Evolutionary conservation across 2,888 invertebrate species (phyloP).

Genomic region (Clepsis dumicolana): DNA sequence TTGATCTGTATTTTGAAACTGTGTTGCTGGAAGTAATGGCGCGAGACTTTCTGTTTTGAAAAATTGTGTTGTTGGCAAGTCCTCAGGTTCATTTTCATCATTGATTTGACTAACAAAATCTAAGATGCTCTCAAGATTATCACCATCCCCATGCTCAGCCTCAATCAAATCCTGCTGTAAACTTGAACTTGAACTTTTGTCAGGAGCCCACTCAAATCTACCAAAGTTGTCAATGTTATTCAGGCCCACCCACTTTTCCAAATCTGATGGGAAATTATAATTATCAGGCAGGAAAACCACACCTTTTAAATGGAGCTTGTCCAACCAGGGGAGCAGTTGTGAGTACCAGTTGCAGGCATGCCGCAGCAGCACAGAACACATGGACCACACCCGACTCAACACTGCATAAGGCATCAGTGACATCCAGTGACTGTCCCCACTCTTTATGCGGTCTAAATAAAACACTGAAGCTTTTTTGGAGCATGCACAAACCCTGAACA

Average conservation of each 20-base stretch:
- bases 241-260: slow-evolving; percentile 80
- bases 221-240: slow-evolving; percentile 76
- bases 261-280: slow-evolving; percentile 76
- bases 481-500: slow-evolving; percentile 79
- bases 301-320: slow-evolving; percentile 75
- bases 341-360: slow-evolving; percentile 83
- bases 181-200: slow-evolving; percentile 54
- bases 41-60: neutral
- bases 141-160: slow-evolving; percentile 61
- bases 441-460: slow-evolving; percentile 79
- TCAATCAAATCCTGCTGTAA: slow-evolving; percentile 55
- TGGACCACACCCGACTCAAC: slow-evolving; percentile 84
- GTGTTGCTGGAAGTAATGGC: neutral
- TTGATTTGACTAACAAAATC: slow-evolving; percentile 70
- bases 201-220: slow-evolving; percentile 70
- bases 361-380: slow-evolving; percentile 76
- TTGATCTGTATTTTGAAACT: slow-evolving; percentile 48
- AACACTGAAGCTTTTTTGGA: slow-evolving; percentile 80
- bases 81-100: slow-evolving; percentile 49
- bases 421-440: slow-evolving; percentile 86
- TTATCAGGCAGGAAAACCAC: slow-evolving; percentile 76
- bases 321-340: slow-evolving; percentile 68
- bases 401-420: slow-evolving; percentile 84
- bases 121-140: slow-evolving; percentile 66
- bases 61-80: slow-evolving; percentile 31